These are phyloP conservation scores for Mobula birostris DNA, from an alignment of 2,113 vertebrate species.

Conservation along the genomic window DNA sequence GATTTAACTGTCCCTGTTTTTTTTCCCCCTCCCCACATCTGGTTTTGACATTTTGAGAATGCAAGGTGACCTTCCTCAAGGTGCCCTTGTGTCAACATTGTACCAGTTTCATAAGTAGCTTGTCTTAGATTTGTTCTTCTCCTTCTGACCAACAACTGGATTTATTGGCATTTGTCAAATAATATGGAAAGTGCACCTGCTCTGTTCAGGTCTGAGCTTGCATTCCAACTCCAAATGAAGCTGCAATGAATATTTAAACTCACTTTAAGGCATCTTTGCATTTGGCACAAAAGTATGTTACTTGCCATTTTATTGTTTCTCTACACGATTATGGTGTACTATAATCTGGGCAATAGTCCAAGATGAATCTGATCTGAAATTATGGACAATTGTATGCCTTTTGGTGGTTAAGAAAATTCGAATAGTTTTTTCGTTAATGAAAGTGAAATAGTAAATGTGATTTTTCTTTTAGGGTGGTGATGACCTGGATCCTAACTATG, in stretches of 20 bases:
- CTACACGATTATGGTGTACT: not conserved
- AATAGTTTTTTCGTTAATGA: not conserved
- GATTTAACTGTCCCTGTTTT: not conserved
- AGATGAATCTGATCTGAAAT: not conserved
- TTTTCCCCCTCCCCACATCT: not conserved
- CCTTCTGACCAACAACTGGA: not conserved
- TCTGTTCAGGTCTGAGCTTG: not conserved
- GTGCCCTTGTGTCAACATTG: not conserved
- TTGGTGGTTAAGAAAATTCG: not conserved
- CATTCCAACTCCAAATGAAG: not conserved
- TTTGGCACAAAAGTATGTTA: not conserved
- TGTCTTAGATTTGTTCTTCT: not conserved
- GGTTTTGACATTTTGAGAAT: not conserved
- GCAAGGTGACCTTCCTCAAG: not conserved
- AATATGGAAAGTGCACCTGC: not conserved
- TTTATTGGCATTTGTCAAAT: not conserved
- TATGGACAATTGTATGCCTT: not conserved
- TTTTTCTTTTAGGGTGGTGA: constrained; percentile 72
- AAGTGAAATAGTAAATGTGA: not conserved
- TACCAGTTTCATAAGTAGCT: not conserved
- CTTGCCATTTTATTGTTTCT: not conserved
- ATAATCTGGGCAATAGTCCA: not conserved
- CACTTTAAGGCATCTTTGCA: no score
- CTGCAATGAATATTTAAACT: not conserved
- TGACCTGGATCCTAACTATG: constrained; percentile 87